These are phyloP conservation scores for Seriola aureovittata DNA, from an alignment of 2,113 vertebrate species.

Conservation along the genomic window DNA sequence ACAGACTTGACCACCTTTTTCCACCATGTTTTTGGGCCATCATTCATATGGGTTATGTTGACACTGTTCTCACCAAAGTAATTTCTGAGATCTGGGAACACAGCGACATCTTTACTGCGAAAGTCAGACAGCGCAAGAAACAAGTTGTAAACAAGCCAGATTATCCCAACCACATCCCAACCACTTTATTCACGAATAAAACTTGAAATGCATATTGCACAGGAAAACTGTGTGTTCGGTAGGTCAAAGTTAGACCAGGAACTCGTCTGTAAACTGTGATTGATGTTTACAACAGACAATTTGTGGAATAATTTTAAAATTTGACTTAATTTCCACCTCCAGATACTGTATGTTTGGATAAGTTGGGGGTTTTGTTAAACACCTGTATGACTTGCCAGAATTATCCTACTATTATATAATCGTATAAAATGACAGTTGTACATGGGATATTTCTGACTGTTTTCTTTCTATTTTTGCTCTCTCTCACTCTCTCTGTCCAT, in stretches of 20 bases:
- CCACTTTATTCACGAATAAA: too few species aligned
- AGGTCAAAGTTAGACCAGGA: background rate
- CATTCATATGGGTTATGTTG: background rate
- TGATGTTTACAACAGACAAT: too few species aligned
- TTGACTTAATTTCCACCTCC: background rate
- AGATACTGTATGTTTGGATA: background rate
- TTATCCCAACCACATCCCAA: too few species aligned
- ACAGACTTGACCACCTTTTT: too few species aligned
- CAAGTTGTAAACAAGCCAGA: too few species aligned
- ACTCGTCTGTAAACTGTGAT: background rate
- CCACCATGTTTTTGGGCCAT: background rate
- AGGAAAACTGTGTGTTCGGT: background rate
- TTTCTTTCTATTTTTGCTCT: slow-evolving; percentile 29
- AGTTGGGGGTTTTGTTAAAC: background rate
- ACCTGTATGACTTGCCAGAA: background rate
- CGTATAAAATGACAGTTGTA: background rate
- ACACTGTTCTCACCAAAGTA: background rate
- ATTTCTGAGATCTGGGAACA: background rate
- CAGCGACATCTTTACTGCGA: background rate
- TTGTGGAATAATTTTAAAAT: background rate
- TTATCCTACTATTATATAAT: background rate
- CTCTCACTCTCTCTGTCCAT: background rate
- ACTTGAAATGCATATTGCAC: background rate
- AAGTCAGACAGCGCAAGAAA: background rate
- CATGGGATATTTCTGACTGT: background rate